These are phyloP conservation scores for Pyralis farinalis DNA, from an alignment of 2,888 invertebrate genomes.

Conservation along the genomic window DNA sequence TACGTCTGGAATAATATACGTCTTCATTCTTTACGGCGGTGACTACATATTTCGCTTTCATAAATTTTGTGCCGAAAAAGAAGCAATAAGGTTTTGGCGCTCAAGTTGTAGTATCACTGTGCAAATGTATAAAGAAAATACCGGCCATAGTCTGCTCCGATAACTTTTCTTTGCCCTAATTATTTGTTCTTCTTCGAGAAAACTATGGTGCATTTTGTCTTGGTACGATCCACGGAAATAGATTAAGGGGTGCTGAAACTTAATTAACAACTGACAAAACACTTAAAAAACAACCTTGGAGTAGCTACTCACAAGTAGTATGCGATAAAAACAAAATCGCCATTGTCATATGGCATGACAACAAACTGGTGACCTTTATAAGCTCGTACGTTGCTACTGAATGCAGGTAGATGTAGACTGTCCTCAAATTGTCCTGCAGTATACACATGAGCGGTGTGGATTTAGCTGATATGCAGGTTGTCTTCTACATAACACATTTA, in stretches of 20 bases:
- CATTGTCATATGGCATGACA: constrained; percentile 32
- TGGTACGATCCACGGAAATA: constrained; percentile 25
- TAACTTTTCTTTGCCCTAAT: constrained; percentile 22
- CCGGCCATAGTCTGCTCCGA: constrained; percentile 14
- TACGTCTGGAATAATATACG: constrained; percentile 39
- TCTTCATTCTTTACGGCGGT: constrained; percentile 37
- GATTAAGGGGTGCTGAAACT: constrained; percentile 23
- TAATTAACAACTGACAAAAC: constrained; percentile 19
- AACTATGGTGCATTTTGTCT: constrained; percentile 26
- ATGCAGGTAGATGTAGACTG: constrained; percentile 28
- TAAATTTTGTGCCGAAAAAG: constrained; percentile 25
- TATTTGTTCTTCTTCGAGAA: constrained; percentile 22
- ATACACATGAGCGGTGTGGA: constrained; percentile 39
- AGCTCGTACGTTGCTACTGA: constrained; percentile 30
- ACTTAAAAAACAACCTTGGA: constrained; percentile 24
- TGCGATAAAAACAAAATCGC: constrained; percentile 23
- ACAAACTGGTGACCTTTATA: constrained; percentile 31
- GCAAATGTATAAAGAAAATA: constrained; percentile 15
- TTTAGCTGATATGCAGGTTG: constrained; percentile 30
- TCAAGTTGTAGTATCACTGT: constrained; percentile 29
- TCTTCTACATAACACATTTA: constrained; percentile 26
- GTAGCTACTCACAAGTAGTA: constrained; percentile 17
- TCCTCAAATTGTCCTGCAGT: constrained; percentile 37
- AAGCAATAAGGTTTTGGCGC: constrained; percentile 28
- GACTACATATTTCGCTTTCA: constrained; percentile 29